phyloP scores from a whole-genome alignment of 2,888 invertebrate species.

The Mesoligia furuncula region DNA sequence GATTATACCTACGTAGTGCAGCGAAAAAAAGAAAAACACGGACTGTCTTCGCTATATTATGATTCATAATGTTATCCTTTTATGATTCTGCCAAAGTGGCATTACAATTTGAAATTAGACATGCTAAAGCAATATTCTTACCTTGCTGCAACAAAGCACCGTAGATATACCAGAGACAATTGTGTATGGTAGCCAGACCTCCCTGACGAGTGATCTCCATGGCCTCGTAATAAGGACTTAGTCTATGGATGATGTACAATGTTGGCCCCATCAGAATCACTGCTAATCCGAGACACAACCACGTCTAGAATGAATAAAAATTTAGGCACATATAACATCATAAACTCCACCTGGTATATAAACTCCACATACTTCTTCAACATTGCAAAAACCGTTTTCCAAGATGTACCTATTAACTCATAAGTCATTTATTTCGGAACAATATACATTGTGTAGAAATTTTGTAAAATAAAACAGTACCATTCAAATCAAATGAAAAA shows the following conservation, averaged over 20 bases:
- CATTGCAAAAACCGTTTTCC: background rate
- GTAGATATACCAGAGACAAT: conserved; percentile 96
- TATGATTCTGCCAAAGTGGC: no score
- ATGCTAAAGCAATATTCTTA: conserved; percentile 69
- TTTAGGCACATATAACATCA: background rate
- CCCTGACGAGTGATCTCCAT: conserved; percentile 89
- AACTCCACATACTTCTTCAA: background rate
- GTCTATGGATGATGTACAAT: conserved; percentile 93
- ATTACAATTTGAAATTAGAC: background rate
- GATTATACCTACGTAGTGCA: no score
- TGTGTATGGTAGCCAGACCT: conserved; percentile 91
- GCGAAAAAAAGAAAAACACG: no score
- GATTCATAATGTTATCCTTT: no score
- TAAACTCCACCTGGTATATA: background rate
- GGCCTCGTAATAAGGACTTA: conserved; percentile 93
- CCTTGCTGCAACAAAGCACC: conserved; percentile 98
- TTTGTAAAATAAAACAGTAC: no score
- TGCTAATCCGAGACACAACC: conserved; percentile 94
- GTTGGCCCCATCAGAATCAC: conserved; percentile 94
- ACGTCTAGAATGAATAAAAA: conserved; percentile 91
- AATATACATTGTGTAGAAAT: no score
- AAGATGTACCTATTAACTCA: no score
- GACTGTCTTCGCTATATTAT: no score
- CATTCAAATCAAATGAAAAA: no score
- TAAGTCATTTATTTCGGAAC: no score